A percentile compares a stretch with the other conserved stretches of the same genome.
Evolutionary conservation across 2,113 vertebrate species (phyloP).

Genomic region (Cariama cristata): DNA sequence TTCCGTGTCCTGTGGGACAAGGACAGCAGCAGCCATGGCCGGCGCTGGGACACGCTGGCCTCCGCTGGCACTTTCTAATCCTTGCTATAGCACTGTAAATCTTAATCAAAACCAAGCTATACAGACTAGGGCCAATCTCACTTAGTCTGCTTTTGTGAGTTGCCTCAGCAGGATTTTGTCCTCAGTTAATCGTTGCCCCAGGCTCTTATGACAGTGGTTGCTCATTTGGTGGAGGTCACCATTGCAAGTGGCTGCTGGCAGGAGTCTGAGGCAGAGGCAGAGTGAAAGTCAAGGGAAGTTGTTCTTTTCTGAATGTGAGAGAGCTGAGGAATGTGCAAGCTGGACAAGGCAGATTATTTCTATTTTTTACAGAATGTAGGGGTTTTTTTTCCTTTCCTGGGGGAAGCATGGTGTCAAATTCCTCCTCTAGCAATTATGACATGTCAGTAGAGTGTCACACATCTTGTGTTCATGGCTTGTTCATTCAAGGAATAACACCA

Average conservation of each 20-base stretch:
- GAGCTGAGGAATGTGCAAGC: background rate
- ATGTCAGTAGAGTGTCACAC: background rate
- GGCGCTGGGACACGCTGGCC: background rate
- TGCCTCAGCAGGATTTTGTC: background rate
- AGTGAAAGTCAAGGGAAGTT: background rate
- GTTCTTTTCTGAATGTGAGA: background rate
- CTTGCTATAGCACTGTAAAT: background rate
- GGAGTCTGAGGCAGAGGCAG: background rate
- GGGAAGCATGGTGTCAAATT: background rate
- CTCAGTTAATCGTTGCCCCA: background rate
- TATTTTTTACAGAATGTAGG: background rate
- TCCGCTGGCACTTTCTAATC: background rate
- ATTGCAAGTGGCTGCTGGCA: background rate
- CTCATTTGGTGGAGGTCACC: background rate
- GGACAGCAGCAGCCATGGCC: accelerated
- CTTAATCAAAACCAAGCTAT: background rate
- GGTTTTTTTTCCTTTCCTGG: background rate
- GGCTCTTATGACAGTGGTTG: background rate
- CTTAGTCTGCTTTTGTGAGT: background rate
- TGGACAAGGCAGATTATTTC: background rate
- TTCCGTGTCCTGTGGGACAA: background rate
- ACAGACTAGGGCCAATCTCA: background rate
- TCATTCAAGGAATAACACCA: too few species aligned
- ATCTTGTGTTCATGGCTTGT: background rate
- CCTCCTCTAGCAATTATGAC: background rate